A percentile compares a stretch with the other conserved stretches of the same genome.
Evolutionary conservation across 1,140 invertebrate species (phyloP).

Genomic region (Megalopta genalis): DNA sequence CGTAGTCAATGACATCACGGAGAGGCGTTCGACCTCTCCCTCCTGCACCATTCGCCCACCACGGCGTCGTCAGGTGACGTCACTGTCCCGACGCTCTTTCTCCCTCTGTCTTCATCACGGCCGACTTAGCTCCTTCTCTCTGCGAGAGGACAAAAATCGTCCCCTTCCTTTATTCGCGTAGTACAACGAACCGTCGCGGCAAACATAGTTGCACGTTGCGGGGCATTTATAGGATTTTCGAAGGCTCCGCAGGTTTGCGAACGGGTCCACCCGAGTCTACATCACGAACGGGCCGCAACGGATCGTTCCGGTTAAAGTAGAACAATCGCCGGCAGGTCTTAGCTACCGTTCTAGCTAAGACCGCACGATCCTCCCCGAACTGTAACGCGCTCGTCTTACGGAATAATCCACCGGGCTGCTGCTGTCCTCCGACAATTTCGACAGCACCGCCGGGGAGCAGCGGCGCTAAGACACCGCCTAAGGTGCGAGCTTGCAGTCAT

Average conservation of each 20-base stretch:
- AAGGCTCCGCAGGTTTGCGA: too few relatives aligned
- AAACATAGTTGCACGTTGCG: too few relatives aligned
- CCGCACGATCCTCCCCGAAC: not conserved
- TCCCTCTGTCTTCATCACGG: constrained; percentile 19
- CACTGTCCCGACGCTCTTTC: constrained; percentile 13
- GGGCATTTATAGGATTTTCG: too few relatives aligned
- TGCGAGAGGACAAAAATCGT: not conserved
- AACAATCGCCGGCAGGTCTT: too few relatives aligned
- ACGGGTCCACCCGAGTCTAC: too few relatives aligned
- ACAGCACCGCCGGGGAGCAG: constrained; percentile 38
- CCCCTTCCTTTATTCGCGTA: constrained; percentile 27
- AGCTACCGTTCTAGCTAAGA: not conserved
- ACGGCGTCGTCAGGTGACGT: constrained; percentile 53
- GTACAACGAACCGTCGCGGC: constrained; percentile 63
- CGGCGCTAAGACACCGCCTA: constrained; percentile 32
- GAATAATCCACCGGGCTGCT: not conserved
- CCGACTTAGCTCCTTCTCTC: not conserved
- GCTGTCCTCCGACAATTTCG: constrained; percentile 40
- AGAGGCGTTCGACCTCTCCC: constrained; percentile 33
- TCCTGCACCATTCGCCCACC: constrained; percentile 35
- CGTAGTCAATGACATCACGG: constrained; percentile 62
- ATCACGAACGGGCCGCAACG: too few relatives aligned
- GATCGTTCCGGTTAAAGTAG: too few relatives aligned
- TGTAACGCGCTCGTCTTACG: constrained; percentile 1
- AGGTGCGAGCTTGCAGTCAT: constrained; percentile 53